Conservation (phyloP, 2,113 vertebrate genomes). For the Lanius ludovicianus region DNA sequence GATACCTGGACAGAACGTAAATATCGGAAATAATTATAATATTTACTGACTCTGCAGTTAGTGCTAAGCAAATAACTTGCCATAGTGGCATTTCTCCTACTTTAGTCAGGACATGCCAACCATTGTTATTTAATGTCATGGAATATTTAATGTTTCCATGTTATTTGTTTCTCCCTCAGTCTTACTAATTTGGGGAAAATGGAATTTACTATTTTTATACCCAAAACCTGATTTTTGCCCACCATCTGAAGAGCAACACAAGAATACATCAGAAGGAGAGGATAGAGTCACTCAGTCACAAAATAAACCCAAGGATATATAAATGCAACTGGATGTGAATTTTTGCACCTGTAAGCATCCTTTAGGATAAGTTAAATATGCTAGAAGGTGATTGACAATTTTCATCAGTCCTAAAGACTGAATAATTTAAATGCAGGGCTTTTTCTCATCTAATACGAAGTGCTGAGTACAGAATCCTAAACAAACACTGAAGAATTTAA, state of each 20-base stretch:
- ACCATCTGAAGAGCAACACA: background rate
- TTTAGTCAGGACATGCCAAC: background rate
- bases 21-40: background rate
- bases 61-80: background rate
- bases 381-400: conserved; percentile 34
- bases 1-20: background rate
- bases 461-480: conserved; percentile 50
- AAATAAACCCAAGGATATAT: background rate
- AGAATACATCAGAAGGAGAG: background rate
- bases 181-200: background rate
- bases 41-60: background rate
- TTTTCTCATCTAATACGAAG: conserved; percentile 22
- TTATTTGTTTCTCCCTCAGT: background rate
- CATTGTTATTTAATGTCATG: background rate
- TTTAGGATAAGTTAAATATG: conserved; percentile 28
- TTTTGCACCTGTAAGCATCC: conserved; percentile 46
- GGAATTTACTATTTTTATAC: background rate
- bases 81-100: background rate
- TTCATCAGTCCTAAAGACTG: conserved; percentile 44
- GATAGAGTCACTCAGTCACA: background rate
- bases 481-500: conserved; percentile 37
- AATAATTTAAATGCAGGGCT: conserved; percentile 37
- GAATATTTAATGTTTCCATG: background rate
- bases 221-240: background rate
- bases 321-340: background rate